These are phyloP conservation scores for Lysiphlebus fabarum DNA, from an alignment of 1,140 invertebrate species.

Conservation along the genomic window DNA sequence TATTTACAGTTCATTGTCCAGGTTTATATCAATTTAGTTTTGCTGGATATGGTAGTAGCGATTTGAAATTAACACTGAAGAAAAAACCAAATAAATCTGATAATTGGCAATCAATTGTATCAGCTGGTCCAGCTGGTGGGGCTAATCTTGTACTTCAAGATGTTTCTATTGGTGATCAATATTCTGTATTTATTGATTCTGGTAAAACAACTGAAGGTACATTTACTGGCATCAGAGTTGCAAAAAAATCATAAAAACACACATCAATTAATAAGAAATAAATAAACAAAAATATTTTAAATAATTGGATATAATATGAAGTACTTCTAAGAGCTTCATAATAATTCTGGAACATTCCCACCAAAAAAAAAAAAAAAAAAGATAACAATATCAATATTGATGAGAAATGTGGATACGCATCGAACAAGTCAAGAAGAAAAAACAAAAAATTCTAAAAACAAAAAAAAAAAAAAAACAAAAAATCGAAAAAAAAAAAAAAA, in stretches of 20 bases:
- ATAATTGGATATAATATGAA: too few relatives aligned
- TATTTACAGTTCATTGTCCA: conserved; percentile 56
- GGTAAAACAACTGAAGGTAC: conserved; percentile 43
- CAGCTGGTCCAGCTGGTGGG: conserved; percentile 43
- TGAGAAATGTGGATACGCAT: background rate
- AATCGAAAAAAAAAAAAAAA: conserved; percentile 1
- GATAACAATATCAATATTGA: background rate
- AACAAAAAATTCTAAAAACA: background rate
- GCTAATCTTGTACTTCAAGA: conserved; percentile 49
- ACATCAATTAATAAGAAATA: background rate
- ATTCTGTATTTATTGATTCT: conserved; percentile 47
- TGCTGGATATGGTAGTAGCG: conserved; percentile 45
- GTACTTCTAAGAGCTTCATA: background rate
- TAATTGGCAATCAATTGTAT: conserved; percentile 43
- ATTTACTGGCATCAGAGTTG: conserved; percentile 51
- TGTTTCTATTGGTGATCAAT: conserved; percentile 48
- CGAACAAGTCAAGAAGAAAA: conserved; percentile 4
- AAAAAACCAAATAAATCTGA: conserved; percentile 44
- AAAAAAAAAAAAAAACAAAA: background rate
- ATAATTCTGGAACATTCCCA: conserved; percentile 24
- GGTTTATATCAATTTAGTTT: conserved; percentile 58
- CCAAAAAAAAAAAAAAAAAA: conserved; percentile 18
- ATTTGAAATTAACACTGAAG: conserved; percentile 47
- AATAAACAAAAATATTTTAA: background rate
- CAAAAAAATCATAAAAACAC: conserved; percentile 41